A percentile compares a stretch with the other conserved stretches of the same genome.
These are phyloP conservation scores for Andrena trimmerana DNA, from an alignment of 2,888 invertebrate genomes.

Conservation along the genomic window DNA sequence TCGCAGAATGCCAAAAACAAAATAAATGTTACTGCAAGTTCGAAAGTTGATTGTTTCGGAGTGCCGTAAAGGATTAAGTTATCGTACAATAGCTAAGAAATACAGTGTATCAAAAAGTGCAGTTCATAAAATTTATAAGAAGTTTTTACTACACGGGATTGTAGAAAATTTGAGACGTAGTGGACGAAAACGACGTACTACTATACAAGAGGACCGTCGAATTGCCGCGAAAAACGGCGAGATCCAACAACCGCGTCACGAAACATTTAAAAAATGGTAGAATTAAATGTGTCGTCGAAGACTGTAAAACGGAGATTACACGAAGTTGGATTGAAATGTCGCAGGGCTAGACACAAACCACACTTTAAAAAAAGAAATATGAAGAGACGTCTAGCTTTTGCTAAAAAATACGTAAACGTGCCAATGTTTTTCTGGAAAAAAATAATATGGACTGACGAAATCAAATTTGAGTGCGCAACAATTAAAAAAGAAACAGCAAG, in stretches of 20 bases:
- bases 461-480: neutral
- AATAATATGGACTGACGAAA: neutral
- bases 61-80: too few species aligned
- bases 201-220: neutral
- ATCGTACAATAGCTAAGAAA: too few species aligned
- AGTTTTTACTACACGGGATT: neutral
- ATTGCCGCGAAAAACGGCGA: neutral
- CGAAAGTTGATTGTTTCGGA: too few species aligned
- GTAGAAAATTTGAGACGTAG: constrained; percentile 1
- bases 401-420: constrained; percentile 4
- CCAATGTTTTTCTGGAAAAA: constrained; percentile 5
- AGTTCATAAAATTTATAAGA: neutral
- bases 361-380: neutral
- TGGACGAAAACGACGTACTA: neutral
- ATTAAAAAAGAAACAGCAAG: neutral
- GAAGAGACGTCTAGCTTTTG: neutral
- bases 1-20: too few species aligned
- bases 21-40: too few species aligned
- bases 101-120: constrained; percentile 1
- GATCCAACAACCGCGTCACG: neutral
- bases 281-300: constrained; percentile 1
- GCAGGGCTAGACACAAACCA: neutral
- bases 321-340: neutral
- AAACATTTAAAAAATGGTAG: neutral
- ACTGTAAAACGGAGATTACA: neutral